phyloP scores from a whole-genome alignment of 2,797 vertebrate species.

The Coranthus polyacanthus region DNA sequence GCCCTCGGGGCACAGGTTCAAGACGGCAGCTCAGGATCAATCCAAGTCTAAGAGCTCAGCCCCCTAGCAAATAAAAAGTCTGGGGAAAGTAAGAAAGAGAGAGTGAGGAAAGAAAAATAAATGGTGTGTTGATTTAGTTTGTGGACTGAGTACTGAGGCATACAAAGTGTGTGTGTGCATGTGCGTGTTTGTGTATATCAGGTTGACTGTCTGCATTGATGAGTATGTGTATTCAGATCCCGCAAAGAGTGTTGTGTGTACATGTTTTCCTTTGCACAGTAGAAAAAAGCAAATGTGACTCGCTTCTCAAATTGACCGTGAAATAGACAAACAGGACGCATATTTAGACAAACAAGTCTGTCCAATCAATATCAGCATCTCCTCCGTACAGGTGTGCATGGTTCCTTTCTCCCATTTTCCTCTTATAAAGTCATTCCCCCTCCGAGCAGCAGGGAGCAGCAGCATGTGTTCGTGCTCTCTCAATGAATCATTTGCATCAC shows the following conservation, averaged over 20 bases:
- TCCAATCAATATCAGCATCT: constrained; percentile 37
- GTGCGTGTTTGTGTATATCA: constrained; percentile 3
- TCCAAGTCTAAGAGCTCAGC: constrained; percentile 74
- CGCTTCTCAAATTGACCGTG: constrained; percentile 41
- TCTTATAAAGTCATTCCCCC: constrained; percentile 32
- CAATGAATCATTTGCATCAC: constrained; percentile 21
- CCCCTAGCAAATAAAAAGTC: constrained; percentile 73
- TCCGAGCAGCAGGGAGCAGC: constrained; percentile 64
- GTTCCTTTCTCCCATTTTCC: constrained; percentile 1
- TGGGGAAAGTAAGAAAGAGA: constrained; percentile 60
- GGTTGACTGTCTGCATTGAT: constrained; percentile 32
- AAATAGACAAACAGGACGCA: constrained; percentile 36
- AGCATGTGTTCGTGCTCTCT: constrained; percentile 47
- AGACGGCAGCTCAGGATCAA: constrained; percentile 79
- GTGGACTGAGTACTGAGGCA: constrained; percentile 40
- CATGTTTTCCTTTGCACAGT: constrained; percentile 35
- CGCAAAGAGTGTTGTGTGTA: constrained; percentile 26
- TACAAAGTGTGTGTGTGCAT: constrained; percentile 22
- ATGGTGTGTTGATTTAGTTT: constrained; percentile 70
- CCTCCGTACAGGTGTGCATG: constrained; percentile 9
- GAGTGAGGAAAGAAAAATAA: constrained; percentile 61
- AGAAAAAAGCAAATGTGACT: constrained; percentile 17
- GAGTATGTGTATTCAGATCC: constrained; percentile 29
- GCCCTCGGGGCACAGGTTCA: constrained; percentile 81
- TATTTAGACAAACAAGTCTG: constrained; percentile 38